Evolutionary conservation across 37 sponge, comb jelly and placozoan species (phyloP).

Genomic region (Corticium candelabrum): DNA sequence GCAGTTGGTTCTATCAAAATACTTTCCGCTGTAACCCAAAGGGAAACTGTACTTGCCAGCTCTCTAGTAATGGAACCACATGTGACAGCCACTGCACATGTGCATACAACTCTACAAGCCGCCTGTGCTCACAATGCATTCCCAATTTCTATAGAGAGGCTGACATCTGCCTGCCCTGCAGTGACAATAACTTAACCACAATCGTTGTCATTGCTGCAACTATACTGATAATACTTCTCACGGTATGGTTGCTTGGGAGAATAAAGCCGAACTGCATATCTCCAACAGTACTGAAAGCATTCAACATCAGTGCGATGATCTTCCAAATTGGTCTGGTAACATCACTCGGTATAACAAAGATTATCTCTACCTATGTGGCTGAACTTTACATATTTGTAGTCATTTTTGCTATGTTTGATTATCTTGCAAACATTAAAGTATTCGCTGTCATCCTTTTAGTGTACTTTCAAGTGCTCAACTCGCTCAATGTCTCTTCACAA

Average conservation of each 20-base stretch:
- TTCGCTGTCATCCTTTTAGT: background rate
- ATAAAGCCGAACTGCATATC: background rate
- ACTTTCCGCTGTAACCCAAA: background rate
- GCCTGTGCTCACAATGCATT: background rate
- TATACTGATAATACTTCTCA: background rate
- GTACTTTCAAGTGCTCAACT: background rate
- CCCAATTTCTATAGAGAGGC: background rate
- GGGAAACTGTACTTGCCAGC: background rate
- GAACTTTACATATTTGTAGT: background rate
- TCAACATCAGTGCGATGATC: background rate
- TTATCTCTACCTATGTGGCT: background rate
- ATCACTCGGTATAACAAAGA: background rate
- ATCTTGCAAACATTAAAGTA: background rate
- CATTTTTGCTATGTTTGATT: background rate
- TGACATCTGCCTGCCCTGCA: background rate
- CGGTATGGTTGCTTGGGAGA: background rate
- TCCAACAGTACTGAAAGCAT: background rate
- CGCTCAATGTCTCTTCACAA: no score
- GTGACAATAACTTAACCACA: background rate
- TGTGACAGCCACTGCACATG: background rate
- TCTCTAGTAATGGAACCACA: background rate
- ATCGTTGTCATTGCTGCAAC: background rate
- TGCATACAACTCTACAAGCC: background rate
- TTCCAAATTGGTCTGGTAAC: background rate
- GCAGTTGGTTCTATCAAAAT: background rate